A percentile compares a stretch with the other conserved stretches of the same genome.
Conservation (phyloP, 2,113 vertebrate species). For the Zosterops japonicus region DNA sequence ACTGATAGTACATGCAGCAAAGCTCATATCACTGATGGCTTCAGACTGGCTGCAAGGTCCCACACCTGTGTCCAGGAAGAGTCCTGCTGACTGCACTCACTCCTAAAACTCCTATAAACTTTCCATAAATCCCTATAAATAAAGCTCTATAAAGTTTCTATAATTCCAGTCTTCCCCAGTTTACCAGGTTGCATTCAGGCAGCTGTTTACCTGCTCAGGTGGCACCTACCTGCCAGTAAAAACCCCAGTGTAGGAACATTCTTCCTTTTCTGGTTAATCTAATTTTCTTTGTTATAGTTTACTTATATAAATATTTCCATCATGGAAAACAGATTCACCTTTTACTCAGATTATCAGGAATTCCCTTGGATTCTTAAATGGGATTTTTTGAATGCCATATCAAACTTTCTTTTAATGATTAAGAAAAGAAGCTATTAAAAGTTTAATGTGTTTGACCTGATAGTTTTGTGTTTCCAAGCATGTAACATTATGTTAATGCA, state of each 20-base stretch:
- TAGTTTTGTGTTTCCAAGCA: neutral
- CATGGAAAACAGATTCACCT: neutral
- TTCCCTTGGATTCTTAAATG: neutral
- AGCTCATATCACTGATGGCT: accelerated
- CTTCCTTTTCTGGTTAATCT: neutral
- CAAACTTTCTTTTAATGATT: neutral
- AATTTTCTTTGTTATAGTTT: neutral
- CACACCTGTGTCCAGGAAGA: accelerated
- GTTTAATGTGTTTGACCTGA: neutral
- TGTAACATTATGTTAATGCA: neutral
- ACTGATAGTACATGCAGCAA: neutral
- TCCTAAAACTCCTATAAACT: neutral
- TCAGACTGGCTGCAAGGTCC: neutral
- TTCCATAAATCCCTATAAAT: neutral
- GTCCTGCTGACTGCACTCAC: accelerated
- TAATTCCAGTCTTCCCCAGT: neutral
- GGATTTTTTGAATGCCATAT: neutral
- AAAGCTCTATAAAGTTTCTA: neutral
- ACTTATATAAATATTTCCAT: neutral
- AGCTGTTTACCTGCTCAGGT: neutral
- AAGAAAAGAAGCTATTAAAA: neutral
- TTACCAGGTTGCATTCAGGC: neutral
- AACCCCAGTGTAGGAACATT: neutral
- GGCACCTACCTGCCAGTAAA: neutral
- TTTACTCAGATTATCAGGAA: neutral